These are phyloP conservation scores for Myopa testacea DNA, from an alignment of 2,888 invertebrate genomes.

Conservation along the genomic window DNA sequence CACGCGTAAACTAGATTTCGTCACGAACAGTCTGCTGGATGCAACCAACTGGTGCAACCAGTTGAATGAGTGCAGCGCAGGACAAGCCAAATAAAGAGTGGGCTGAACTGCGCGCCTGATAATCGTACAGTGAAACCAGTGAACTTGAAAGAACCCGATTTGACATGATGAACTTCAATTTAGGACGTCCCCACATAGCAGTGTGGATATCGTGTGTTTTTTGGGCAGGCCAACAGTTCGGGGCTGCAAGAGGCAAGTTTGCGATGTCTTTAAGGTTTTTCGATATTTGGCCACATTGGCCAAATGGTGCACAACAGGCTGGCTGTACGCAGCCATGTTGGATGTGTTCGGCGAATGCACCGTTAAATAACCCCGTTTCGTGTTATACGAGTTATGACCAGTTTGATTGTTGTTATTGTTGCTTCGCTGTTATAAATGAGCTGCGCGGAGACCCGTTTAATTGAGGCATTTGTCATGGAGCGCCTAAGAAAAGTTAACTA, in stretches of 20 bases:
- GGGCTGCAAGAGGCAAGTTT: conserved; percentile 1
- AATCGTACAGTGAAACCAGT: neutral
- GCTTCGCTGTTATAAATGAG: conserved; percentile 26
- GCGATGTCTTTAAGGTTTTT: neutral
- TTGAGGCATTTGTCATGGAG: neutral
- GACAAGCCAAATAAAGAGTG: neutral
- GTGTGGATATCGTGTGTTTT: conserved; percentile 9
- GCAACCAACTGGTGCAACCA: conserved; percentile 32
- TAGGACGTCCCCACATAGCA: conserved; percentile 6
- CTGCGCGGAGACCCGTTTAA: conserved; percentile 4
- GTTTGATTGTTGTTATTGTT: conserved; percentile 22
- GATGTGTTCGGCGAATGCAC: conserved; percentile 47
- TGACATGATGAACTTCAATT: conserved; percentile 18
- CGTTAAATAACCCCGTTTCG: conserved; percentile 55
- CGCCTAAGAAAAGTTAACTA: neutral
- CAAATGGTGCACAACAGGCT: neutral
- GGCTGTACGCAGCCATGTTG: conserved; percentile 17
- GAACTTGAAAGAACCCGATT: neutral
- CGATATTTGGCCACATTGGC: neutral
- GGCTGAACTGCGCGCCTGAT: neutral
- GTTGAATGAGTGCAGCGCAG: conserved; percentile 14
- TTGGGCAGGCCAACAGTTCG: conserved; percentile 22
- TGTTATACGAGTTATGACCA: conserved; percentile 36
- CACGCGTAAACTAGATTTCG: neutral
- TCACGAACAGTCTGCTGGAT: neutral